Base-by-base conservation (phyloP, 2,888 invertebrate genomes). In the Neria commutata region DNA sequence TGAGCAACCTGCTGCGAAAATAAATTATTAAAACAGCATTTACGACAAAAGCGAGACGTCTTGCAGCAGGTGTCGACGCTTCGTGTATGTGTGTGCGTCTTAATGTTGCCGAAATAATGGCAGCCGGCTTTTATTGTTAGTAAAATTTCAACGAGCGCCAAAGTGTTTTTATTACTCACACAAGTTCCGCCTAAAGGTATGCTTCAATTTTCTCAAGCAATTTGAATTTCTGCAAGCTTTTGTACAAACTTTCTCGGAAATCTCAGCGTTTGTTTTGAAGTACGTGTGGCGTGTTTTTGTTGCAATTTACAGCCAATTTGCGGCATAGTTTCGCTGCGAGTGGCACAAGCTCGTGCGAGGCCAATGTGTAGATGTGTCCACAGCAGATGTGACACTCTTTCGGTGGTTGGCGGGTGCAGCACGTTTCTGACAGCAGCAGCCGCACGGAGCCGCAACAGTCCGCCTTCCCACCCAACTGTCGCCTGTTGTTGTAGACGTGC, bases 11-110 rank as follows among this genome's bases (percentile, higher is more conserved):
- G 68, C 72, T 67, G 65, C 57, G 60, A 65, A 70, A 69, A 72
- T 75, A 70, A 74, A 70, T 72, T 72, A 75, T 74, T 69, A 69
- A 74, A 69, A 67, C 63, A 61, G 54, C 65, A 66, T 67, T 71
- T 67, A 67, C 53, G 62, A 53, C 34, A 45, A 60, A n/a, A 21
- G 42, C 21, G n/a, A n/a, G n/a, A 37, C 37, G n/a, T 37, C n/a
- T 4, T 37, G 37, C n/a, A n/a, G n/a, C n/a, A 11, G 16, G 37
- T 37, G 37, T n/a, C n/a, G n/a, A 37, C 4, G 37, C 4, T 37
- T 37, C n/a, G 6, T 37, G n/a, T 37, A n/a, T n/a, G n/a, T n/a
- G n/a, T 37, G 6, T 37, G 16, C 6, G 37, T n/a, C n/a, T 37
- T n/a, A 37, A n/a, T n/a, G n/a, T n/a, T n/a, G n/a, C n/a, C n/a